phyloP scores from a whole-genome alignment of 2,113 vertebrate genomes.

The Girardinichthys multiradiatus region DNA sequence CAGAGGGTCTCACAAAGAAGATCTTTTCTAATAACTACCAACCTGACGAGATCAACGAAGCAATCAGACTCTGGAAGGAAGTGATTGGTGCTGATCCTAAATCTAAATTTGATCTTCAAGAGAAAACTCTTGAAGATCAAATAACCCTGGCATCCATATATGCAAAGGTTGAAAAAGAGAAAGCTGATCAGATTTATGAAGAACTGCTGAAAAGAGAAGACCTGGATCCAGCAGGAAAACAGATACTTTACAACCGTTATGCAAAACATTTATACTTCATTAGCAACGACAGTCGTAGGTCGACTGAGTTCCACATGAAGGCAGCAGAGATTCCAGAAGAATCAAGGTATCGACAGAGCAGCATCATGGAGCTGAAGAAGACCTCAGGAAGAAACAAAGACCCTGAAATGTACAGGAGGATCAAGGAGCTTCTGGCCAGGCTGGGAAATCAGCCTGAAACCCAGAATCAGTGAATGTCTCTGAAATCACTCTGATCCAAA shows the following conservation, averaged over 20 bases:
- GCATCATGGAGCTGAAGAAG: conserved; percentile 35
- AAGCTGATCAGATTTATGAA: conserved; percentile 34
- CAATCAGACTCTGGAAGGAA: conserved; percentile 28
- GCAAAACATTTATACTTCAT: conserved; percentile 36
- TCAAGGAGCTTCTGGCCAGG: conserved; percentile 36
- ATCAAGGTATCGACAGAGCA: background rate
- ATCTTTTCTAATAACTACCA: background rate
- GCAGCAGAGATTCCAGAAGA: conserved; percentile 32
- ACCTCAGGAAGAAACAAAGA: conserved; percentile 24
- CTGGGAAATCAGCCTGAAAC: conserved; percentile 8
- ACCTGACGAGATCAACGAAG: background rate
- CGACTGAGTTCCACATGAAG: conserved; percentile 49
- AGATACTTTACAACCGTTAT: conserved; percentile 53
- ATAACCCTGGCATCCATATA: conserved; percentile 44
- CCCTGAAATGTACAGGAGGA: conserved; percentile 33
- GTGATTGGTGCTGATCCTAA: conserved; percentile 44
- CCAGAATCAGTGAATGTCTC: no score
- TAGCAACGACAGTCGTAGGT: background rate
- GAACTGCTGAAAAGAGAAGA: conserved; percentile 31
- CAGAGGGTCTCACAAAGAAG: conserved; percentile 45
- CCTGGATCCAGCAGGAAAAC: conserved; percentile 18
- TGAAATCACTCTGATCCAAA: no score
- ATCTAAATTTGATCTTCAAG: no score
- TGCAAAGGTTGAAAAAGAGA: background rate
- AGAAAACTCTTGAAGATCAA: background rate